These are phyloP conservation scores for Drosophila carrolli DNA, from an alignment of 1,140 invertebrate genomes.

Conservation along the genomic window DNA sequence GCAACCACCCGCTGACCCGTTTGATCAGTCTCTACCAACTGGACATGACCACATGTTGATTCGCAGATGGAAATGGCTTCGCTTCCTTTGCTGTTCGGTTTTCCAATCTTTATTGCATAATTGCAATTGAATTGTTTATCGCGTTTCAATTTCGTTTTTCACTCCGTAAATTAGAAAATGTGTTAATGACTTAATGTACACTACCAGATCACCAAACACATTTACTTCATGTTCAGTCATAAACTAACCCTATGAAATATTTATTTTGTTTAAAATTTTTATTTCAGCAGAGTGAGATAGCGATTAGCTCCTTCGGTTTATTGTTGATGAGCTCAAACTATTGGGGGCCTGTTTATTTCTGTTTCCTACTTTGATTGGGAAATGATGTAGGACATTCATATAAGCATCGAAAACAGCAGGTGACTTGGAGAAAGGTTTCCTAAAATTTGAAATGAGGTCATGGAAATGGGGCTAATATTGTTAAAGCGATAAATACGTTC, in stretches of 20 bases:
- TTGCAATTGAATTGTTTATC: constrained; percentile 66
- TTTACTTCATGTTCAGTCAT: constrained; percentile 29
- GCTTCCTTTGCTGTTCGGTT: constrained; percentile 27
- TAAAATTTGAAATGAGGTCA: constrained; percentile 13
- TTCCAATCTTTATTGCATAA: constrained; percentile 65
- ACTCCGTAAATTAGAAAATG: constrained; percentile 41
- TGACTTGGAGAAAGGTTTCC: constrained; percentile 45
- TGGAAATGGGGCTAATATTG: constrained; percentile 18
- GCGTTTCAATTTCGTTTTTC: constrained; percentile 38
- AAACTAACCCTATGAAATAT: constrained; percentile 31
- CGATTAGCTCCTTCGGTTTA: not conserved
- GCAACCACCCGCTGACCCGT: constrained; percentile 53
- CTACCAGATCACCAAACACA: constrained; percentile 50
- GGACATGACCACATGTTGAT: constrained; percentile 62
- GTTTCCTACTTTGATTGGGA: constrained; percentile 8
- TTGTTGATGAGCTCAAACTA: constrained; percentile 28
- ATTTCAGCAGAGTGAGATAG: constrained; percentile 17
- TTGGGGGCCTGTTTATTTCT: constrained; percentile 5
- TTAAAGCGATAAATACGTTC: constrained; percentile 12
- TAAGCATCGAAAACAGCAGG: constrained; percentile 22
- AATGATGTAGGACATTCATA: constrained; percentile 34
- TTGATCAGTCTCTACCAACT: constrained; percentile 38
- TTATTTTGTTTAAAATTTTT: constrained; percentile 14
- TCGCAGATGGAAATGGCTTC: constrained; percentile 38
- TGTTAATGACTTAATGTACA: constrained; percentile 55